Conservation (phyloP, 1,140 invertebrate species). For the Neodiprion virginianus region DNA sequence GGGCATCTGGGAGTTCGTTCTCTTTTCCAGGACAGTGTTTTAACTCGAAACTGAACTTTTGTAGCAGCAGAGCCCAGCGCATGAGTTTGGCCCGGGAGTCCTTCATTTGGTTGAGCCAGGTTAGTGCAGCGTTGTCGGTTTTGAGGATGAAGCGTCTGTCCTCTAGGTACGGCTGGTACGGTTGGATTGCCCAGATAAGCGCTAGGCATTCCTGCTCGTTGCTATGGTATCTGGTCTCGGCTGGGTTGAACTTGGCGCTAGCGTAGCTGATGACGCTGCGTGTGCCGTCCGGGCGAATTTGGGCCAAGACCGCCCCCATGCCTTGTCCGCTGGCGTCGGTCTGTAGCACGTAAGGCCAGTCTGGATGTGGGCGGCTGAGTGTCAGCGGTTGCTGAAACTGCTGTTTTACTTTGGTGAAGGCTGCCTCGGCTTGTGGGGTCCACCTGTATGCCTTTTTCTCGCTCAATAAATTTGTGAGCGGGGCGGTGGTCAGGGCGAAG, state of each 20-base stretch:
- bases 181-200: slow-evolving; percentile 43
- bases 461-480: slow-evolving; percentile 24
- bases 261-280: slow-evolving; percentile 27
- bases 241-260: slow-evolving; percentile 28
- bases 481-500: slow-evolving; percentile 18
- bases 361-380: slow-evolving; percentile 22
- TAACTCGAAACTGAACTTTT: slow-evolving; percentile 35
- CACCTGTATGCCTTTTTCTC: slow-evolving; percentile 26
- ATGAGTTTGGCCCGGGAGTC: slow-evolving; percentile 37
- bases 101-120: slow-evolving; percentile 33
- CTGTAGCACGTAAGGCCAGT: slow-evolving; percentile 22
- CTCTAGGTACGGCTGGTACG: slow-evolving; percentile 40
- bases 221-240: slow-evolving; percentile 28
- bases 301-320: slow-evolving; percentile 33
- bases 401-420: slow-evolving; percentile 13
- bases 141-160: slow-evolving; percentile 38
- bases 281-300: neutral
- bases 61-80: slow-evolving; percentile 39
- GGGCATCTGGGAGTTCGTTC: slow-evolving; percentile 39
- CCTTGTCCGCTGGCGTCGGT: slow-evolving; percentile 27
- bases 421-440: slow-evolving; percentile 5
- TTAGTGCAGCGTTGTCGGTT: slow-evolving; percentile 37
- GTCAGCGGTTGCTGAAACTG: slow-evolving; percentile 11
- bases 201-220: slow-evolving; percentile 38
- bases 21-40: slow-evolving; percentile 34